Evolutionary conservation across 2,888 invertebrate species (phyloP).

Genomic region (Herminia tarsipennalis): DNA sequence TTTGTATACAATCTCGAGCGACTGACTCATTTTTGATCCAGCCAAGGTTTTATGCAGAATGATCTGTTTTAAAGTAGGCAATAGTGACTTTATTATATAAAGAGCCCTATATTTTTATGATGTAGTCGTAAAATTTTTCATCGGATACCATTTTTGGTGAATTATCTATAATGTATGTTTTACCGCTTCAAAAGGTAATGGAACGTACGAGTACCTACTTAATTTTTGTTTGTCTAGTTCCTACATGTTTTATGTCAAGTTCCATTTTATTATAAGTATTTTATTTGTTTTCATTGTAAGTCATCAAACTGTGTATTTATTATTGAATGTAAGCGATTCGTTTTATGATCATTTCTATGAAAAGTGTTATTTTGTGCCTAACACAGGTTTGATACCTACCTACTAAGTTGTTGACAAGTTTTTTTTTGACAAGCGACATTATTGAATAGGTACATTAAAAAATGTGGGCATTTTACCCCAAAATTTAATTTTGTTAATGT

Average conservation of each 20-base stretch:
- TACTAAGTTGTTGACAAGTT: too few species aligned
- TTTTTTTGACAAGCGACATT: too few species aligned
- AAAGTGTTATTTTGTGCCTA: too few species aligned
- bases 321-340: too few species aligned
- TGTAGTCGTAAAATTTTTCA: slow-evolving; percentile 26
- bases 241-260: neutral
- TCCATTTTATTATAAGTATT: neutral
- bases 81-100: slow-evolving; percentile 35
- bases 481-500: too few species aligned
- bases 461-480: too few species aligned
- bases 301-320: too few species aligned
- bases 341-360: too few species aligned
- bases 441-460: too few species aligned
- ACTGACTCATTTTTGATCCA: slow-evolving; percentile 80
- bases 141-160: slow-evolving; percentile 30
- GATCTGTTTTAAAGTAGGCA: slow-evolving; percentile 61
- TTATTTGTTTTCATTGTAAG: neutral
- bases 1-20: slow-evolving; percentile 76
- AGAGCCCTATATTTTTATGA: slow-evolving; percentile 25
- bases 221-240: slow-evolving; percentile 1
- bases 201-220: slow-evolving; percentile 5
- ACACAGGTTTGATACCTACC: too few species aligned
- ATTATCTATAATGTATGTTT: slow-evolving; percentile 30
- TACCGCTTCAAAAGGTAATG: slow-evolving; percentile 25
- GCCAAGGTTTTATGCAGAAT: slow-evolving; percentile 72